Percentiles rank a stretch among this genome's conserved stretches.
These are phyloP conservation scores for Calameuta idolon DNA, from an alignment of 2,888 invertebrate species.

Conservation along the genomic window DNA sequence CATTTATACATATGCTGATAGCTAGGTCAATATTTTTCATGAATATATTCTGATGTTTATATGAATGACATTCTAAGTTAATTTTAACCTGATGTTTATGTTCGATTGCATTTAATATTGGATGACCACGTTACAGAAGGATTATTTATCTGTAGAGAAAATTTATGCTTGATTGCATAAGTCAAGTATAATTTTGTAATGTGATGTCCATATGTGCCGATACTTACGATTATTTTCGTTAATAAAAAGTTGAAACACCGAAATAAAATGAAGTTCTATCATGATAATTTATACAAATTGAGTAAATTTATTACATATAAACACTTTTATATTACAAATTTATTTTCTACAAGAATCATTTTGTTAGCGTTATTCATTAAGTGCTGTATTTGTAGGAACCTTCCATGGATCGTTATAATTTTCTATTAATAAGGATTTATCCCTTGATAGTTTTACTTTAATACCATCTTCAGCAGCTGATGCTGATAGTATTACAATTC, in stretches of 20 bases:
- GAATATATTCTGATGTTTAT: neutral
- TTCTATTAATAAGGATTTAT: constrained; percentile 79
- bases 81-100: neutral
- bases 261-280: neutral
- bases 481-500: constrained; percentile 75
- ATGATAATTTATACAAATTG: neutral
- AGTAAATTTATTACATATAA: neutral
- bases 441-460: constrained; percentile 74
- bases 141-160: neutral
- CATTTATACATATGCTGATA: neutral
- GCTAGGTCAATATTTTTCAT: neutral
- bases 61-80: neutral
- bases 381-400: neutral
- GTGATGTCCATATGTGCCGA: constrained; percentile 21
- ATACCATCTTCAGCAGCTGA: constrained; percentile 70
- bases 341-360: neutral
- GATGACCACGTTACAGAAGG: constrained; percentile 5
- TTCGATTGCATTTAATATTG: constrained; percentile 26
- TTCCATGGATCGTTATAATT: constrained; percentile 76
- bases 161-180: constrained; percentile 6
- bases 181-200: constrained; percentile 25
- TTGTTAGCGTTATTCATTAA: neutral
- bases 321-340: neutral
- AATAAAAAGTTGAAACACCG: neutral
- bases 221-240: constrained; percentile 11